These are phyloP conservation scores for Actinemys pallida DNA, from an alignment of 2,113 vertebrate genomes.

Conservation along the genomic window DNA sequence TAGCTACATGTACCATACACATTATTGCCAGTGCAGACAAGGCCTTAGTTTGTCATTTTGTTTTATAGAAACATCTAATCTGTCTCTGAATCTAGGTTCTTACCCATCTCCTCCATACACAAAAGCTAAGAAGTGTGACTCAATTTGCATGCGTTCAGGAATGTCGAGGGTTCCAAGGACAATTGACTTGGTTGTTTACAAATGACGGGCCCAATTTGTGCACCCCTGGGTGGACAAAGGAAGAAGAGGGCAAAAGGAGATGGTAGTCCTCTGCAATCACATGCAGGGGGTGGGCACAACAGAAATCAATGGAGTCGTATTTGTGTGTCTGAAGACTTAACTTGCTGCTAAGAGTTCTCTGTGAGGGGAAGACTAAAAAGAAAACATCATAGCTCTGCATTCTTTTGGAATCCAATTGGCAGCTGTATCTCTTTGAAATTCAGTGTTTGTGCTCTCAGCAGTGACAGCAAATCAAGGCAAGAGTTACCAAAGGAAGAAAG, in stretches of 20 bases:
- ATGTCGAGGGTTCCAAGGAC: not conserved
- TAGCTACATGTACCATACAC: not conserved
- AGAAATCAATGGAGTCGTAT: constrained; percentile 69
- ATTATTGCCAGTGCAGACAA: not conserved
- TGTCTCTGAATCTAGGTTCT: not conserved
- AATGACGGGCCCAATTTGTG: not conserved
- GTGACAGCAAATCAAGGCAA: not conserved
- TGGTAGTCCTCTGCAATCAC: constrained; percentile 37
- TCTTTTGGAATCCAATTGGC: not conserved
- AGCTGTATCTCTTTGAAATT: not conserved
- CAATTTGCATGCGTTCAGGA: accelerated
- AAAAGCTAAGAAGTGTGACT: not conserved
- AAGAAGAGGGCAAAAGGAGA: constrained; percentile 22
- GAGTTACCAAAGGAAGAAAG: not conserved
- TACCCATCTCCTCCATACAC: not conserved
- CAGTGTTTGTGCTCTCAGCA: not conserved
- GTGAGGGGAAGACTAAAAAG: constrained; percentile 51
- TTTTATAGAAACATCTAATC: not conserved
- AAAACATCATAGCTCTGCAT: accelerated
- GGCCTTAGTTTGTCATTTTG: not conserved
- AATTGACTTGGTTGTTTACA: not conserved
- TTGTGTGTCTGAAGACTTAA: constrained; percentile 41
- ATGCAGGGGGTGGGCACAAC: constrained; percentile 43
- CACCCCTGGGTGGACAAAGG: not conserved
- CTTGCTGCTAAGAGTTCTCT: too few species aligned